Evolutionary conservation across 2,797 vertebrate genomes (phyloP), one percentile per base, ranked within the genome.

Genomic region (Holocentrus rufus): DNA sequence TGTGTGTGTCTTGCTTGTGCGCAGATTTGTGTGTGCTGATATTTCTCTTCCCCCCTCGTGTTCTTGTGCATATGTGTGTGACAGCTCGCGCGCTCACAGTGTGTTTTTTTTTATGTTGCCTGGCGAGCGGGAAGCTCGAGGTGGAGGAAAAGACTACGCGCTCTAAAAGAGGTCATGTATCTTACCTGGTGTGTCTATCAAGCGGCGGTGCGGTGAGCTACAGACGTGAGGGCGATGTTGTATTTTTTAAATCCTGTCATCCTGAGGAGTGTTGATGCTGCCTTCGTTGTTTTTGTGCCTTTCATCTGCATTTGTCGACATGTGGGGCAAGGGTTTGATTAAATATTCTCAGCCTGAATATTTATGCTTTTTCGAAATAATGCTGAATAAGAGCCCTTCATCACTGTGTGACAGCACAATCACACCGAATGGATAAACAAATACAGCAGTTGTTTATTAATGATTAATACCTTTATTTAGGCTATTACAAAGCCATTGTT

Each of bases 221-320:
- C 64, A 78, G 61, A 77, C 57, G 65, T 60, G 65, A 84, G 54
- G 66, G 65, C 60, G 68, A 70, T 66, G 53, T 73, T 66, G 61
- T 42, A 59, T 80, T 74, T 85, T 73, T 81, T 82, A 81, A 34
- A 83, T 86, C 84, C 78, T 83, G 82, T 69, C 83, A 66, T 82
- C 68, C 72, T 72, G 42, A 54, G 59, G 20, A 23, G 17, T 64
- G 59, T 34, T 83, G 80, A 86, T 68, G 71, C 58, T 44, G 67
- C 68, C 68, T 72, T 78, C 44, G 74, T 65, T 76, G 78, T 78
- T 84, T 79, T 78, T 84, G 57, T 61, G 5, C 30, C 58, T 84
- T 85, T 80, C 81, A 74, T 84, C 71, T 83, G 69, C 18, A 6
- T 81, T 79, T 84, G 67, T 77, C 65, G 65, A 80, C 55, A 67